These are phyloP conservation scores for Drosophila phalerata DNA, from an alignment of 2,888 invertebrate species.

Conservation along the genomic window DNA sequence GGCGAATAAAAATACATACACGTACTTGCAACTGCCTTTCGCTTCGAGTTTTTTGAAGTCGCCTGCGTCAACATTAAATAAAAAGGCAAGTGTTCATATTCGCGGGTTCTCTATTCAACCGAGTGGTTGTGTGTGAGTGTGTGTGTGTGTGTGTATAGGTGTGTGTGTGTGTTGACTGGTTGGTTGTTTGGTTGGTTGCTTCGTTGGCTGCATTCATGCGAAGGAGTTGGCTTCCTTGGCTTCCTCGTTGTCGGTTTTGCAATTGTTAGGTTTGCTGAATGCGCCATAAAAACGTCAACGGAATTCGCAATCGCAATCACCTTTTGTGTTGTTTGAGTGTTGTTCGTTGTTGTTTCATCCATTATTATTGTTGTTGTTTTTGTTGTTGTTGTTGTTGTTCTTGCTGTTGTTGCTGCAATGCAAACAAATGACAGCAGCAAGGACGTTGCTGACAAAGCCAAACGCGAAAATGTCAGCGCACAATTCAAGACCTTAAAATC, in stretches of 20 bases:
- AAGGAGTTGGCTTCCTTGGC: constrained; percentile 63
- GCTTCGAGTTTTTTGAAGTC: constrained; percentile 42
- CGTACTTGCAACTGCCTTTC: constrained; percentile 41
- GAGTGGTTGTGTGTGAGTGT: constrained; percentile 3
- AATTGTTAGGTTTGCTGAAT: constrained; percentile 74
- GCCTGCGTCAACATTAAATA: constrained; percentile 41
- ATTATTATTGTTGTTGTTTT: constrained; percentile 18
- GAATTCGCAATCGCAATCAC: constrained; percentile 82
- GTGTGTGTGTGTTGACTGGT: constrained; percentile 24
- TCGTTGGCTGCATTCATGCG: constrained; percentile 43
- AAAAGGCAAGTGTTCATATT: constrained; percentile 60
- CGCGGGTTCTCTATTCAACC: constrained; percentile 23
- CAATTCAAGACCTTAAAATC: constrained; percentile 45
- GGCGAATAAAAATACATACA: constrained; percentile 9
- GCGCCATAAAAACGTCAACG: constrained; percentile 76
- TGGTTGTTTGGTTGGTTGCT: constrained; percentile 21
- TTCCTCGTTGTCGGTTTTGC: constrained; percentile 53
- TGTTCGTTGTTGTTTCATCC: constrained; percentile 32
- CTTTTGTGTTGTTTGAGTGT: constrained; percentile 77
- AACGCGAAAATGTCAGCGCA: constrained; percentile 78
- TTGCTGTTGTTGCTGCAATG: constrained; percentile 56
- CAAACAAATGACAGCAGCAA: constrained; percentile 80
- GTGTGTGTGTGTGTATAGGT: constrained; percentile 28
- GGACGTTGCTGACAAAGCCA: constrained; percentile 79
- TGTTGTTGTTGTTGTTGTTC: constrained; percentile 29